Percentiles rank a stretch among this genome's conserved stretches.
Evolutionary conservation across 1,140 invertebrate species (phyloP).

Genomic region (Drosophila nannoptera): DNA sequence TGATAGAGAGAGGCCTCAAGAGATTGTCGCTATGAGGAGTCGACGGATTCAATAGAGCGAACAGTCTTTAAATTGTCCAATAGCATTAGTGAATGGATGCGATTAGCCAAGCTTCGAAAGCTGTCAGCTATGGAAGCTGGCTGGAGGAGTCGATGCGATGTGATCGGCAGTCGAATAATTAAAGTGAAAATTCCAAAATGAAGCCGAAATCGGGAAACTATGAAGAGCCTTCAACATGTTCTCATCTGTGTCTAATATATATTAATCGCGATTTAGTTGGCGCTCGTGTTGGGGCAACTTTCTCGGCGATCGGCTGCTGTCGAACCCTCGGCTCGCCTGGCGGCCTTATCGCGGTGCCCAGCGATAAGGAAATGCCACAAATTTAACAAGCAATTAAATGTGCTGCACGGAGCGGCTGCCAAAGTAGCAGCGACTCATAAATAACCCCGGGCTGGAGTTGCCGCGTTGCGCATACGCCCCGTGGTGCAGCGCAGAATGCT

Average conservation of each 20-base stretch:
- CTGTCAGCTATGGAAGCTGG: too few relatives aligned
- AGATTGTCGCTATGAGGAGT: too few relatives aligned
- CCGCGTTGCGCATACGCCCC: slow-evolving; percentile 46
- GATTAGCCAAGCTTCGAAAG: too few relatives aligned
- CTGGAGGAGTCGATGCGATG: too few relatives aligned
- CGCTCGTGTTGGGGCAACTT: slow-evolving; percentile 16
- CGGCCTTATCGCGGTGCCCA: slow-evolving; percentile 17
- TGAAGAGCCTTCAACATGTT: too few relatives aligned
- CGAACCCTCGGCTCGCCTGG: slow-evolving; percentile 15
- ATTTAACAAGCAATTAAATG: slow-evolving; percentile 41
- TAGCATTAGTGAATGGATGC: too few relatives aligned
- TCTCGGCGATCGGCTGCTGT: slow-evolving; percentile 7
- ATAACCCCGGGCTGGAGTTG: slow-evolving; percentile 25
- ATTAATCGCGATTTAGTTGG: neutral
- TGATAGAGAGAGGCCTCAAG: slow-evolving; percentile 33
- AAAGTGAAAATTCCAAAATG: too few relatives aligned
- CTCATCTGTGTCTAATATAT: slow-evolving; percentile 9
- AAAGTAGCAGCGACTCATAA: slow-evolving; percentile 25
- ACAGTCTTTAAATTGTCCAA: too few relatives aligned
- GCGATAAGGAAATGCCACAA: slow-evolving; percentile 38
- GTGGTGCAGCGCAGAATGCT: slow-evolving; percentile 42
- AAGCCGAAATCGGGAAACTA: too few relatives aligned
- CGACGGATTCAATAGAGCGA: too few relatives aligned
- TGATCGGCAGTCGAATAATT: too few relatives aligned
- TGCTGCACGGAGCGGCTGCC: slow-evolving; percentile 14